Conservation (phyloP, 2,797 vertebrate species). For the Propithecus perrieri region DNA sequence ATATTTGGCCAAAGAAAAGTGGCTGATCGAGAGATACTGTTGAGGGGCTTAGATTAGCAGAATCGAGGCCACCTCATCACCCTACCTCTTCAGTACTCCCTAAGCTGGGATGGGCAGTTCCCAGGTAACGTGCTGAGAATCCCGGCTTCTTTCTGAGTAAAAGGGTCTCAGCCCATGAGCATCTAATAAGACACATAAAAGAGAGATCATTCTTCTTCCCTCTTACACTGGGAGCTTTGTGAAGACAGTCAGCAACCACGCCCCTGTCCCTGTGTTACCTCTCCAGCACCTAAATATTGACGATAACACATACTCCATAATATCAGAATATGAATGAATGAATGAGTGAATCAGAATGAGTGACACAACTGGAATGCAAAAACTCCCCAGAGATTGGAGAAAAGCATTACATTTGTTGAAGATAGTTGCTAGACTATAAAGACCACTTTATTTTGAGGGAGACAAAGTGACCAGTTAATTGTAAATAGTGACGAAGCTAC, state of each 20-base stretch:
- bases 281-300: background rate
- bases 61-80: background rate
- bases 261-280: background rate
- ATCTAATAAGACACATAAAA: background rate
- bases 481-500: background rate
- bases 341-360: background rate
- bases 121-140: background rate
- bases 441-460: background rate
- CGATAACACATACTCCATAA: accelerated
- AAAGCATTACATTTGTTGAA: background rate
- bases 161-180: background rate
- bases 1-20: background rate
- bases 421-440: background rate
- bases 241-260: background rate
- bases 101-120: background rate
- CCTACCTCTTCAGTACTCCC: background rate
- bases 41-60: background rate
- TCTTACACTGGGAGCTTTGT: background rate
- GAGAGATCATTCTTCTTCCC: background rate
- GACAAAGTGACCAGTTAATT: background rate
- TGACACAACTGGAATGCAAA: background rate
- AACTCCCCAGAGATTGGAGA: background rate
- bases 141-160: background rate
- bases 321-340: background rate
- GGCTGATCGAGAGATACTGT: background rate